These are phyloP conservation scores for Andrena haemorrhoa DNA, from an alignment of 2,888 invertebrate genomes.

Conservation along the genomic window DNA sequence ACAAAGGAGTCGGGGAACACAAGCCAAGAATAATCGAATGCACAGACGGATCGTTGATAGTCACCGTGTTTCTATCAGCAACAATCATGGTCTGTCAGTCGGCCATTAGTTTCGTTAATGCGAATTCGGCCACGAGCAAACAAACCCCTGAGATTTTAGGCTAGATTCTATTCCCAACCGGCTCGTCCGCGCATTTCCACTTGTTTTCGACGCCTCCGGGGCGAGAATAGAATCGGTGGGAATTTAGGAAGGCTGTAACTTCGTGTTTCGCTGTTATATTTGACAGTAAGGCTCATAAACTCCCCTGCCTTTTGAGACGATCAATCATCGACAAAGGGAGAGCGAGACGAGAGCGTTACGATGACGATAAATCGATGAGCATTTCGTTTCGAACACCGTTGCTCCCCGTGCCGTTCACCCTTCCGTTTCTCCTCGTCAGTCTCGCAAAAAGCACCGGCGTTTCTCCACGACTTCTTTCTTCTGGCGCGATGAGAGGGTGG, in stretches of 20 bases:
- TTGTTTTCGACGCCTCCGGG: conserved; percentile 32
- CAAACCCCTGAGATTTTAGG: conserved; percentile 41
- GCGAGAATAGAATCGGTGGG: conserved; percentile 46
- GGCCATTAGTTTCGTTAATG: conserved; percentile 48
- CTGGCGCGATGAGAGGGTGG: too few species aligned
- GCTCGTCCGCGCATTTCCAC: conserved; percentile 48
- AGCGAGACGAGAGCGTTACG: background rate
- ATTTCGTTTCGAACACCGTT: background rate
- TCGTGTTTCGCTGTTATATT: conserved; percentile 43
- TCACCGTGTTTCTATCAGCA: background rate
- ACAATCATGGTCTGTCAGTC: conserved; percentile 24
- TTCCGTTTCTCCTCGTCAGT: background rate
- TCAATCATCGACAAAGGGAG: conserved; percentile 42
- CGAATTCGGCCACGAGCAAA: conserved; percentile 40
- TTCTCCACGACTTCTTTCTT: too few species aligned
- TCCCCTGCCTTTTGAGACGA: conserved; percentile 14
- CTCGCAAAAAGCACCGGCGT: too few species aligned
- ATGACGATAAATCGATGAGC: conserved; percentile 44
- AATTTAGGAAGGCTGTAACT: conserved; percentile 42
- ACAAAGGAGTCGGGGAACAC: background rate
- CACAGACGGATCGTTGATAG: conserved; percentile 11
- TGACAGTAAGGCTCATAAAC: conserved; percentile 38
- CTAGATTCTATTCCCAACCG: conserved; percentile 51
- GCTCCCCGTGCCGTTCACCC: background rate
- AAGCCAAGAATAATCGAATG: conserved; percentile 30